A percentile compares a stretch with the other conserved stretches of the same genome.
Evolutionary conservation across 2,888 invertebrate species (phyloP).

Genomic region (Eupsilia transversa): DNA sequence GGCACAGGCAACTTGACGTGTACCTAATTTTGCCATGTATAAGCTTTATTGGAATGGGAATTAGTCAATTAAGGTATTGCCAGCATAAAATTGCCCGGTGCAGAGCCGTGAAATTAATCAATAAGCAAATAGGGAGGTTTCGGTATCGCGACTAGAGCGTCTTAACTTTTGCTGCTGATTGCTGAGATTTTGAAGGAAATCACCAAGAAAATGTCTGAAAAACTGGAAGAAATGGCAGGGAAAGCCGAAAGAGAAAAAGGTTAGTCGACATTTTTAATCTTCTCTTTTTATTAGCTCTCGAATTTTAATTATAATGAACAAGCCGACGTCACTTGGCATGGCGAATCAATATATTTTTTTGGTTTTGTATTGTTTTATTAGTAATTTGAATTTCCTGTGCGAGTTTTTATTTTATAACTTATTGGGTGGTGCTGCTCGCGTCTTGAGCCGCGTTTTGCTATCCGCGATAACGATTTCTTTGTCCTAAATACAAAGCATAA

Average conservation of each 20-base stretch:
- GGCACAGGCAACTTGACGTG: slow-evolving; percentile 5
- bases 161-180: neutral
- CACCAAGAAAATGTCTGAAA: neutral
- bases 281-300: neutral
- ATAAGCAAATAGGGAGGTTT: neutral
- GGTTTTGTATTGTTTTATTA: neutral
- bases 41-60: neutral
- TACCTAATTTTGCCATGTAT: neutral
- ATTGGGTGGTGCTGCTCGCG: neutral
- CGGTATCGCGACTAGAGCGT: neutral
- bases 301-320: neutral
- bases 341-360: neutral
- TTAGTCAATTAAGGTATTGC: slow-evolving; percentile 14
- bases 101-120: slow-evolving; percentile 24
- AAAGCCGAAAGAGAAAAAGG: neutral
- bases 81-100: neutral
- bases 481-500: neutral
- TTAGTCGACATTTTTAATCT: neutral
- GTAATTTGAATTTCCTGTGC: no score
- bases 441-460: neutral
- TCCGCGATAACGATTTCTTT: neutral
- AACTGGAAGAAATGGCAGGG: no score
- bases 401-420: neutral
- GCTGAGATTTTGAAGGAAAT: neutral
- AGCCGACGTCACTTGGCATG: neutral